phyloP scores from a whole-genome alignment of 2,797 vertebrate species.

The Tokudaia muenninki region DNA sequence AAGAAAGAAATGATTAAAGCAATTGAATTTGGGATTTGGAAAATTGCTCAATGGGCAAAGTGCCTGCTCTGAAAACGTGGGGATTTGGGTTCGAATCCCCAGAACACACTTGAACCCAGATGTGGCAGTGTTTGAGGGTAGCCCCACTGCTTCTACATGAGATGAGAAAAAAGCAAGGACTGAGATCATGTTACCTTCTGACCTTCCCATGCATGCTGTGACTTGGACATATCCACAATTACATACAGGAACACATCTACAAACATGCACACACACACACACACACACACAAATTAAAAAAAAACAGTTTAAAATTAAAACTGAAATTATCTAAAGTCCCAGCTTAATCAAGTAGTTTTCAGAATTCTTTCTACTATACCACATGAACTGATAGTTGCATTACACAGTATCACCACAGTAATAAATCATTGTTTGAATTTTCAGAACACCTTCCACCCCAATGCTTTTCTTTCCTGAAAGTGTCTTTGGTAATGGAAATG shows the following conservation, averaged over 20 bases:
- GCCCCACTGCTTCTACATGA: not conserved
- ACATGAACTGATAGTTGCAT: not conserved
- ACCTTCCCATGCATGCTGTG: not conserved
- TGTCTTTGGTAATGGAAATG: not conserved
- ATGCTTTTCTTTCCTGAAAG: slow-evolving; percentile 26
- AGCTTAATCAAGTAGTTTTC: not conserved
- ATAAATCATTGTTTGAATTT: not conserved
- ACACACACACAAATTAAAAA: not conserved
- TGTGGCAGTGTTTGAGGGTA: too few species aligned
- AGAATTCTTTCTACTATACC: not conserved
- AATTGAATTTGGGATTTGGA: not conserved
- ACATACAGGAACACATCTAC: not conserved
- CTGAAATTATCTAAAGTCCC: not conserved
- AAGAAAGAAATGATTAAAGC: slow-evolving; percentile 51
- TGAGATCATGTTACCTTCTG: not conserved
- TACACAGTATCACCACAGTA: not conserved
- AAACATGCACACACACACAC: not conserved
- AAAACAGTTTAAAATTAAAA: not conserved
- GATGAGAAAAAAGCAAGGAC: not conserved
- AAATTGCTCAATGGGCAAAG: not conserved
- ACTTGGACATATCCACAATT: not conserved
- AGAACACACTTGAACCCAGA: not conserved
- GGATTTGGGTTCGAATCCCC: not conserved
- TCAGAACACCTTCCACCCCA: not conserved
- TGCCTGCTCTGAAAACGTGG: not conserved